Evolutionary conservation across 2,888 invertebrate genomes (phyloP).

Genomic region (Chironomus riparius): DNA sequence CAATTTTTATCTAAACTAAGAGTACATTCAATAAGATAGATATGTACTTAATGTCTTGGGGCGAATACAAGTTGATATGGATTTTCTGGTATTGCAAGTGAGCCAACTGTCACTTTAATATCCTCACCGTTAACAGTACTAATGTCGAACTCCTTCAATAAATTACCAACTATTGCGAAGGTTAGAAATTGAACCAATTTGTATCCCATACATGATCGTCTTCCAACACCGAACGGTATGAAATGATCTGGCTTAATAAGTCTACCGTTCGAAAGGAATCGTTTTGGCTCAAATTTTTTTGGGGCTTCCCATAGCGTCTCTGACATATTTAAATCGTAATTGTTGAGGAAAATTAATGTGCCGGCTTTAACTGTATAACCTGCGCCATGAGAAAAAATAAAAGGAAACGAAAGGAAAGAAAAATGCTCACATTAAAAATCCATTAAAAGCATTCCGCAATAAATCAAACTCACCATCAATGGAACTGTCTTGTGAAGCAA

Average conservation of each 20-base stretch:
- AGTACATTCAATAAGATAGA: too few relatives aligned
- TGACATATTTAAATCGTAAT: conserved; percentile 57
- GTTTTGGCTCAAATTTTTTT: conserved; percentile 49
- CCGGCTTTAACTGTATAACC: conserved; percentile 53
- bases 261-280: conserved; percentile 50
- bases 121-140: conserved; percentile 41
- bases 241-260: conserved; percentile 55
- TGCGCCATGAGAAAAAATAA: conserved; percentile 32
- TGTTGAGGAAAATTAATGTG: conserved; percentile 56
- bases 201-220: conserved; percentile 59
- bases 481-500: conserved; percentile 52
- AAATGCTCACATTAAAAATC: conserved; percentile 22
- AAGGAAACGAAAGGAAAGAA: conserved; percentile 30
- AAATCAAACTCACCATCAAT: conserved; percentile 47
- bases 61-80: conserved; percentile 46
- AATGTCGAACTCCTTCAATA: conserved; percentile 49
- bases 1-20: too few relatives aligned
- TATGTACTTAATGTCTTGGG: background rate
- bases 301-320: conserved; percentile 52
- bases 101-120: conserved; percentile 49
- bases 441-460: conserved; percentile 13
- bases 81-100: conserved; percentile 46
- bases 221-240: conserved; percentile 57
- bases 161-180: conserved; percentile 46
- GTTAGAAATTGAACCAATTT: conserved; percentile 54